phyloP scores from a whole-genome alignment of 1,140 invertebrate genomes.

The Zeugodacus cucurbitae region DNA sequence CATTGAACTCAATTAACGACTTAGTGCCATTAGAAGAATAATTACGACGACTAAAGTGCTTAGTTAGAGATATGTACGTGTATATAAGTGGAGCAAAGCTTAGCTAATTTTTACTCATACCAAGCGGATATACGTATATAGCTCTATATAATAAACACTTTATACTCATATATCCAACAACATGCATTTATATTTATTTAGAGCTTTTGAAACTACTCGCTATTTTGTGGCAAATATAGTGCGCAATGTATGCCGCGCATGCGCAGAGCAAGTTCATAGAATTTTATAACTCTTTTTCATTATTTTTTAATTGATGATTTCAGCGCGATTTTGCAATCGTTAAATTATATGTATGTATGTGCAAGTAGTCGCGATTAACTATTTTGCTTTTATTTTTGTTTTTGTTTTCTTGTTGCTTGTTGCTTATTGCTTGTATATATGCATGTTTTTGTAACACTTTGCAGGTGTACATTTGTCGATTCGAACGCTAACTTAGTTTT shows the following conservation, averaged over 20 bases:
- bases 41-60: not conserved
- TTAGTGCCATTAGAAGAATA: conserved; percentile 24
- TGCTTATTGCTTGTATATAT: not conserved
- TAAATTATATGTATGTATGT: conserved; percentile 12
- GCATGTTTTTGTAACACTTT: not conserved
- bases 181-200: not conserved
- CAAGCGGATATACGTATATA: not conserved
- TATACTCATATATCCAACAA: too few species aligned
- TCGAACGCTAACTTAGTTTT: not conserved
- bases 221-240: not conserved
- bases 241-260: not conserved
- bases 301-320: conserved; percentile 34
- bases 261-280: conserved; percentile 8
- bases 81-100: conserved; percentile 31
- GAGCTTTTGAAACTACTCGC: not conserved
- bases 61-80: not conserved
- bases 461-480: not conserved
- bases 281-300: not conserved
- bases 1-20: conserved; percentile 33
- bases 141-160: too few species aligned
- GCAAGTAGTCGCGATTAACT: not conserved
- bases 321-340: conserved; percentile 1
- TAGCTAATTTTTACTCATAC: not conserved
- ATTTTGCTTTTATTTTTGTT: too few species aligned
- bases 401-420: not conserved